Conservation (phyloP, 2,113 vertebrate species). For the Quiscalus mexicanus region DNA sequence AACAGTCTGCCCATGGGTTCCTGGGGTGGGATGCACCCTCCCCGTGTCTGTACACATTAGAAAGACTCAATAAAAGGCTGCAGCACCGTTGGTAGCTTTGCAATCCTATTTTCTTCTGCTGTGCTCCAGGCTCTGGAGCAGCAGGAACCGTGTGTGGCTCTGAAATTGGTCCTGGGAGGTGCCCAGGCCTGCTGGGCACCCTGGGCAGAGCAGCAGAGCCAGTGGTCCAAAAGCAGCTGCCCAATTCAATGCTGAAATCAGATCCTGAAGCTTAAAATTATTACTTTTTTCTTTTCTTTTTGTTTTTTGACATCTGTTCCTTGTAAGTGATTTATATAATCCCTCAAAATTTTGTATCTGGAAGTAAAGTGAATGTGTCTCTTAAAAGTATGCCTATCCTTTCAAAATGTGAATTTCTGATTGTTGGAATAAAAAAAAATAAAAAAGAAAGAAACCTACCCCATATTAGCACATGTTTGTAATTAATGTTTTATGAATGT, state of each 20-base stretch:
- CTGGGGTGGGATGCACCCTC: background rate
- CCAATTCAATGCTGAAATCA: background rate
- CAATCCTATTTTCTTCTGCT: background rate
- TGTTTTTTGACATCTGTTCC: background rate
- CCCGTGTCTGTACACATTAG: accelerated
- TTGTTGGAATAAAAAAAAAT: background rate
- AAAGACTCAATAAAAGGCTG: background rate
- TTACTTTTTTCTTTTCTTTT: background rate
- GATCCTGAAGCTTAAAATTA: background rate
- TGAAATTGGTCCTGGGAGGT: background rate
- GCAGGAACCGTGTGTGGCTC: background rate
- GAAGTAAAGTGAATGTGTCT: constrained; percentile 37
- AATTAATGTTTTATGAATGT: constrained; percentile 57
- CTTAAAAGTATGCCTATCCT: constrained; percentile 5
- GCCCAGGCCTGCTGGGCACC: background rate
- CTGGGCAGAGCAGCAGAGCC: background rate
- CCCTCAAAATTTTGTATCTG: constrained; percentile 24
- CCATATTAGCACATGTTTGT: constrained; percentile 45
- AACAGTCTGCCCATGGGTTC: background rate
- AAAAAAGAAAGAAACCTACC: background rate
- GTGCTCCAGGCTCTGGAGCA: background rate
- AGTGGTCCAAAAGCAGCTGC: background rate
- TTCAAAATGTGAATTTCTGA: constrained; percentile 40
- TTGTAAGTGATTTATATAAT: background rate
- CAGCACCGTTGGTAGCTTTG: background rate